Conservation (phyloP, 2,113 vertebrate species). For the Clarias batrachus region DNA sequence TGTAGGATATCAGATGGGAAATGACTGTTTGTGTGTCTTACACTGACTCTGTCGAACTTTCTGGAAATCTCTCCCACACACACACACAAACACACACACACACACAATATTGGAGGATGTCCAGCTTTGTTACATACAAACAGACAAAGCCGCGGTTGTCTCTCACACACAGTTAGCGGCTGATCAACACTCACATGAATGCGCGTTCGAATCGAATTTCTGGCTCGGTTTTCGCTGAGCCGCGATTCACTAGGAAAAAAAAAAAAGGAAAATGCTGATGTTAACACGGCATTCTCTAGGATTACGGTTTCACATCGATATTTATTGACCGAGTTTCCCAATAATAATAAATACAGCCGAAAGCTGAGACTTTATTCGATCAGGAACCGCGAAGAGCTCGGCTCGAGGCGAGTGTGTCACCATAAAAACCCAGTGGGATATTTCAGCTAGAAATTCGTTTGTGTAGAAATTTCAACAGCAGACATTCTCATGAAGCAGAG, state of each 20-base stretch:
- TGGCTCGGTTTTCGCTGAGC: neutral
- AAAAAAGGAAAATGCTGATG: neutral
- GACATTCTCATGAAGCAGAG: neutral
- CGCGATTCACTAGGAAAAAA: neutral
- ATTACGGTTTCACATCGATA: neutral
- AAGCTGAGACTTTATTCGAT: neutral
- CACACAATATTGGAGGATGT: neutral
- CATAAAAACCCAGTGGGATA: neutral
- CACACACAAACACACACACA: neutral
- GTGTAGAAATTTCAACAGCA: neutral
- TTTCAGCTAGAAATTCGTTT: neutral
- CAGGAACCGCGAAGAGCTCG: neutral
- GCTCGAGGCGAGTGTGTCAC: neutral
- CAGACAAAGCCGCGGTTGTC: neutral
- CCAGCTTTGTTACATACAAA: constrained; percentile 15
- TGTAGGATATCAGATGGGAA: constrained; percentile 11
- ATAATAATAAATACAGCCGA: neutral
- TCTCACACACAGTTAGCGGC: neutral
- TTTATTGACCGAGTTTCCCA: neutral
- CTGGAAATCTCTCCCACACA: neutral
- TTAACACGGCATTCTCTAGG: neutral
- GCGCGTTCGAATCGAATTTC: neutral
- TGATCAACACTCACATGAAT: neutral
- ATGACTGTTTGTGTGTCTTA: neutral
- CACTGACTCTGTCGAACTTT: neutral